Conservation (phyloP, 1,140 invertebrate species). For the Nephila pilipes region DNA sequence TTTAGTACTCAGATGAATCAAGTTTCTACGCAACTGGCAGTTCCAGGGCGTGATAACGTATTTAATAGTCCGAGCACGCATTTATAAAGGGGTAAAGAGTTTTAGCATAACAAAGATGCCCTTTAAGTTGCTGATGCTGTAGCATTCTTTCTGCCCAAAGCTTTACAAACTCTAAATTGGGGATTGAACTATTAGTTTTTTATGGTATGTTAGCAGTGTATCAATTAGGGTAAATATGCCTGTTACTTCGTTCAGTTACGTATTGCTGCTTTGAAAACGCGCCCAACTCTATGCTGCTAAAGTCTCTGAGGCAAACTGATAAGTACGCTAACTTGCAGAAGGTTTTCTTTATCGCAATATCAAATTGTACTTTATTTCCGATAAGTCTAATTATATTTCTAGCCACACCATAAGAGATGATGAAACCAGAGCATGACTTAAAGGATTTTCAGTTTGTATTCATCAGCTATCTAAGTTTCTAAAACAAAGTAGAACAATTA, state of each 20-base stretch:
- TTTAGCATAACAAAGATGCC: not conserved
- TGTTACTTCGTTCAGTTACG: no score
- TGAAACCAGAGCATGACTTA: constrained; percentile 35
- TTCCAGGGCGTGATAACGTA: not conserved
- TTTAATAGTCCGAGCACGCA: not conserved
- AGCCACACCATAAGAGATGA: not conserved
- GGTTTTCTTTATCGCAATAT: constrained; percentile 52
- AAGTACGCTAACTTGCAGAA: no score
- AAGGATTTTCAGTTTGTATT: constrained; percentile 47
- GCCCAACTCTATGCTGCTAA: no score
- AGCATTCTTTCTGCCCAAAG: not conserved
- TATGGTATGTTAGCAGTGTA: constrained; percentile 6
- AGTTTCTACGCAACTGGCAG: not conserved
- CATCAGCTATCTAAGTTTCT: constrained; percentile 33
- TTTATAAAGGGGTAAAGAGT: not conserved
- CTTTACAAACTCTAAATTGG: not conserved
- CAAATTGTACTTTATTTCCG: constrained; percentile 4
- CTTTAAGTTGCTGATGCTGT: constrained; percentile 1
- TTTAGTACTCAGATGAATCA: not conserved
- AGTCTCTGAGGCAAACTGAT: no score
- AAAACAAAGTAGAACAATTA: constrained; percentile 53
- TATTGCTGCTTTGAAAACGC: no score
- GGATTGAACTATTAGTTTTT: not conserved
- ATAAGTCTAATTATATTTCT: not conserved
- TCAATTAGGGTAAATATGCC: constrained; percentile 1